Evolutionary conservation across 2,113 vertebrate genomes (phyloP).

Genomic region (Orthonyx spaldingii): DNA sequence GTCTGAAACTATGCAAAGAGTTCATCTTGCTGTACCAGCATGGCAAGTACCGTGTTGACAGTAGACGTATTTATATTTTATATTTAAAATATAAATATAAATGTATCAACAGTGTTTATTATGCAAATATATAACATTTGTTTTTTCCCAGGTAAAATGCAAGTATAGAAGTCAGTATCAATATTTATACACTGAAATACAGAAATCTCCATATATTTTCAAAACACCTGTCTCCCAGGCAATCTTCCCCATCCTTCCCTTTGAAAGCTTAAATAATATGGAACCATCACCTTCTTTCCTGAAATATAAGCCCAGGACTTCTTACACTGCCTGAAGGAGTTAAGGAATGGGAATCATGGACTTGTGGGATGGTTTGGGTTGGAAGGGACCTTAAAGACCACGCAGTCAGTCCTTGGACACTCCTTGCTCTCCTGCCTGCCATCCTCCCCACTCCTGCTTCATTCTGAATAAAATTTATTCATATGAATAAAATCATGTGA

Average conservation of each 20-base stretch:
- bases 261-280: fast-evolving
- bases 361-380: background rate
- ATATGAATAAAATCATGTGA: background rate
- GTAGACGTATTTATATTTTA: background rate
- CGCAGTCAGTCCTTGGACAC: no score
- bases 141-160: background rate
- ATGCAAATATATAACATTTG: background rate
- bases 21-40: background rate
- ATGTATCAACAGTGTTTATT: background rate
- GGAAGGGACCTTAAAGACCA: background rate
- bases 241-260: background rate
- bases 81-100: background rate
- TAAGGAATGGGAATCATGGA: background rate
- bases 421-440: background rate
- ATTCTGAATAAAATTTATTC: background rate
- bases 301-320: background rate
- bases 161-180: background rate
- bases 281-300: background rate
- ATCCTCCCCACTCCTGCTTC: background rate
- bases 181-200: background rate
- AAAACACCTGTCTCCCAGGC: background rate
- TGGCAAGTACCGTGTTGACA: background rate
- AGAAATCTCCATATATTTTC: background rate
- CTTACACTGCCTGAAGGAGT: background rate
- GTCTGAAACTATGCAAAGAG: background rate